Evolutionary conservation across 2,888 invertebrate species (phyloP).

Genomic region (Caenorhabditis panamensis): DNA sequence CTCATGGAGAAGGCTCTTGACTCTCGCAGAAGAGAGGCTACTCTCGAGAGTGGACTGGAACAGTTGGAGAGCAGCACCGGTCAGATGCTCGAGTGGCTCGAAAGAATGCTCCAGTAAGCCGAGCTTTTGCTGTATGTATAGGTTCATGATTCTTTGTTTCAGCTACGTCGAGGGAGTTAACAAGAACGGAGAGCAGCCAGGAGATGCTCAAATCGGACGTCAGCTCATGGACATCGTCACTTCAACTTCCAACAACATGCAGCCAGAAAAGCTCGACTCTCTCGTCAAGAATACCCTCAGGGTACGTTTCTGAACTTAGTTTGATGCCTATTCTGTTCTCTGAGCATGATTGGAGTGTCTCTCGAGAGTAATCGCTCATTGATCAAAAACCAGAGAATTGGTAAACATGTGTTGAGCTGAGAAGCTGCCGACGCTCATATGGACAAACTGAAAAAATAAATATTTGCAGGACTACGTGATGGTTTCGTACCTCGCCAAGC

Average conservation of each 20-base stretch:
- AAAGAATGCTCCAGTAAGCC: constrained; percentile 83
- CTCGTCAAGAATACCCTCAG: constrained; percentile 97
- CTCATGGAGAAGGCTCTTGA: constrained; percentile 77
- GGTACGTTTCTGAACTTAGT: constrained; percentile 81
- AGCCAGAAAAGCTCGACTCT: constrained; percentile 91
- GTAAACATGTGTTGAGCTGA: background rate
- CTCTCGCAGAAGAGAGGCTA: constrained; percentile 84
- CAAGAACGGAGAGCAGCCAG: constrained; percentile 83
- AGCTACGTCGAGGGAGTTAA: constrained; percentile 90
- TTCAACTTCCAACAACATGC: constrained; percentile 89
- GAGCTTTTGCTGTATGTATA: background rate
- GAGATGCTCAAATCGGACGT: constrained; percentile 92
- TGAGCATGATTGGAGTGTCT: background rate
- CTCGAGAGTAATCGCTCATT: background rate
- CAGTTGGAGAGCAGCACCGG: constrained; percentile 91
- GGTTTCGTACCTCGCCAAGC: constrained; percentile 95
- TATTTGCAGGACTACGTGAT: constrained; percentile 89
- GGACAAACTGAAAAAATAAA: background rate
- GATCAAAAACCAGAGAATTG: constrained; percentile 12
- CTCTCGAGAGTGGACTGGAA: constrained; percentile 83
- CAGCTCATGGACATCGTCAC: constrained; percentile 86
- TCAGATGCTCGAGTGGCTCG: constrained; percentile 85
- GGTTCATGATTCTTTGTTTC: constrained; percentile 8
- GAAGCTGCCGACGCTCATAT: background rate
- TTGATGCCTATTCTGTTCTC: background rate